A percentile compares a stretch with the other conserved stretches of the same genome.
These are phyloP conservation scores for Fopius arisanus DNA, from an alignment of 1,140 invertebrate species.

Conservation along the genomic window DNA sequence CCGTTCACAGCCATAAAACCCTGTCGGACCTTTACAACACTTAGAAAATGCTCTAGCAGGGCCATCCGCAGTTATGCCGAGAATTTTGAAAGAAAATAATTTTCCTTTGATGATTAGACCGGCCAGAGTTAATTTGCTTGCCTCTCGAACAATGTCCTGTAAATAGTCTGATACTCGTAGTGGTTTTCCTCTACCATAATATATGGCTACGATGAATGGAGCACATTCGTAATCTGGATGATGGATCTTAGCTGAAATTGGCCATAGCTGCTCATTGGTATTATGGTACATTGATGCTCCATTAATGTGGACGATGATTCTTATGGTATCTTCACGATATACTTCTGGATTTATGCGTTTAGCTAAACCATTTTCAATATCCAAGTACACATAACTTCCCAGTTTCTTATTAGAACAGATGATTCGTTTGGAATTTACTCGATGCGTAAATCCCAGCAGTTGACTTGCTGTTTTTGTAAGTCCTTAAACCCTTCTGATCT, in stretches of 20 bases:
- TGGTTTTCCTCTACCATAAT: slow-evolving; percentile 18
- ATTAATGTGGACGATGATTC: not conserved
- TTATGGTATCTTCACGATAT: not conserved
- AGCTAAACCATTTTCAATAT: not conserved
- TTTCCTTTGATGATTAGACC: not conserved
- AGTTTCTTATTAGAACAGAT: not conserved
- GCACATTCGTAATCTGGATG: not conserved
- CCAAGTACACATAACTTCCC: not conserved
- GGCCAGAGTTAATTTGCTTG: not conserved
- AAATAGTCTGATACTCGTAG: not conserved
- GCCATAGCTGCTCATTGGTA: not conserved
- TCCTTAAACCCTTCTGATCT: too few relatives aligned
- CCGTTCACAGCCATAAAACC: not conserved
- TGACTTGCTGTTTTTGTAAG: too few relatives aligned
- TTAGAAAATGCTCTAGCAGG: not conserved
- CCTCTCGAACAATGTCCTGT: slow-evolving; percentile 23
- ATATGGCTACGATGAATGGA: slow-evolving; percentile 15
- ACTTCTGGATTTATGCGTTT: not conserved
- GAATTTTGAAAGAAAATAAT: not conserved
- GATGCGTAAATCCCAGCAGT: not conserved
- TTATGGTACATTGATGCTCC: not conserved
- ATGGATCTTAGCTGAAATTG: too few relatives aligned
- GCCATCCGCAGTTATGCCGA: not conserved
- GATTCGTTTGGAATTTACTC: not conserved
- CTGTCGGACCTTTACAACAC: not conserved